These are phyloP conservation scores for Alligator mississippiensis DNA, from an alignment of 2,113 vertebrate genomes.

Conservation along the genomic window DNA sequence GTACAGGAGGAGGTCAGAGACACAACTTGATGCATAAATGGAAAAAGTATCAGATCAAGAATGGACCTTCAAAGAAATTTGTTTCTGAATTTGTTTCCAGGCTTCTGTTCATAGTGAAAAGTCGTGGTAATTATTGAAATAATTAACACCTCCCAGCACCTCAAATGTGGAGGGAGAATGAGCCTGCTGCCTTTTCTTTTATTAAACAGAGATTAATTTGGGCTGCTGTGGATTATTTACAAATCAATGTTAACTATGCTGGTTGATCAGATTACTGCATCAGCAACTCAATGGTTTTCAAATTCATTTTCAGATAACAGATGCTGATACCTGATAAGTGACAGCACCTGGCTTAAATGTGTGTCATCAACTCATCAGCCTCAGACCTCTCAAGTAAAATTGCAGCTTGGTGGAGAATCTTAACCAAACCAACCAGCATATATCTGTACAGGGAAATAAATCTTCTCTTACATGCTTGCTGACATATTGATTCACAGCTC, in stretches of 20 bases:
- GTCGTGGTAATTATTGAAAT: neutral
- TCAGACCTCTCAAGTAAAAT: conserved; percentile 48
- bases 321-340: conserved; percentile 66
- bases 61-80: neutral
- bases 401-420: neutral
- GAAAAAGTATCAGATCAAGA: neutral
- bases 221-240: neutral
- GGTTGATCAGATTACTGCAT: conserved; percentile 31
- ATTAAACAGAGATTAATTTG: conserved; percentile 1
- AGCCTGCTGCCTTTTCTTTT: neutral
- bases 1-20: neutral
- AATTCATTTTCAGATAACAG: conserved; percentile 59
- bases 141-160: neutral
- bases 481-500: conserved; percentile 25
- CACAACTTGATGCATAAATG: neutral
- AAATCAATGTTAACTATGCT: neutral
- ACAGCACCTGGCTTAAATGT: conserved; percentile 55
- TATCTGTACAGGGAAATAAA: conserved; percentile 34
- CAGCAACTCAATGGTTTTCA: conserved; percentile 27
- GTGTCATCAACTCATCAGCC: conserved; percentile 32
- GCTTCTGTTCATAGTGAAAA: neutral
- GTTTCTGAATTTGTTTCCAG: neutral
- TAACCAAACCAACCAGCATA: conserved; percentile 48
- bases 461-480: conserved; percentile 16
- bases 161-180: neutral